A percentile compares a stretch with the other conserved stretches of the same genome.
Evolutionary conservation across 1,140 invertebrate genomes (phyloP).

Genomic region (Tribolium castaneum): DNA sequence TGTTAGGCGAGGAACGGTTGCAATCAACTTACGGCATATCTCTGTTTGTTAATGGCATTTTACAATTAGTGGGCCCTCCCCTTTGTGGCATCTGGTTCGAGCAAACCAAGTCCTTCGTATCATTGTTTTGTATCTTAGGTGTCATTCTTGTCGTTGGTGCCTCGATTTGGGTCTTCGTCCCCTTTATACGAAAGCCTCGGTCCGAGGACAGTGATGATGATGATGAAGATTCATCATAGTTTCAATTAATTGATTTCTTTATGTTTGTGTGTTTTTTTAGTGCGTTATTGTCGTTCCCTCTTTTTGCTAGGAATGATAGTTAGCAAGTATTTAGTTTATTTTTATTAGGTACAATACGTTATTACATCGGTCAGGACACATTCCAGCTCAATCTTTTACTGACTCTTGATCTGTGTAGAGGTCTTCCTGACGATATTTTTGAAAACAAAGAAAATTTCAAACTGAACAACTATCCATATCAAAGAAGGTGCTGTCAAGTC

Average conservation of each 20-base stretch:
- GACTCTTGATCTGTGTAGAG: not conserved
- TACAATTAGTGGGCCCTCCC: conserved; percentile 83
- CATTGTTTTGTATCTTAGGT: conserved; percentile 78
- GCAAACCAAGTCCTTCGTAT: conserved; percentile 72
- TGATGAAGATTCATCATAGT: not conserved
- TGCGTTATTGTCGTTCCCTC: not conserved
- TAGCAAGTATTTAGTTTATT: conserved; percentile 10
- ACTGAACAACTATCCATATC: conserved; percentile 12
- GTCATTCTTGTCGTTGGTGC: conserved; percentile 79
- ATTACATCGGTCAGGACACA: not conserved
- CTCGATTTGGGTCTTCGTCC: conserved; percentile 78
- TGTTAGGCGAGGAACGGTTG: conserved; percentile 83
- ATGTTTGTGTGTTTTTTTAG: conserved; percentile 16
- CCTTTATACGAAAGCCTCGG: conserved; percentile 69
- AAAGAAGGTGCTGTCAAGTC: conserved; percentile 23
- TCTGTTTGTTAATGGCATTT: conserved; percentile 83
- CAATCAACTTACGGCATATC: conserved; percentile 88
- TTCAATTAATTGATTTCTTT: conserved; percentile 5
- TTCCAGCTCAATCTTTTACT: not conserved
- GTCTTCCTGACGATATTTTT: conserved; percentile 28
- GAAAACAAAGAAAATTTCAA: not conserved
- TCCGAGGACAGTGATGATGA: not conserved
- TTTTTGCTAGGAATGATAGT: not conserved
- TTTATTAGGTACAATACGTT: not conserved
- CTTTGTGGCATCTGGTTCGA: conserved; percentile 79